Conservation (phyloP, 2,888 invertebrate species). For the Agriotes lineatus region DNA sequence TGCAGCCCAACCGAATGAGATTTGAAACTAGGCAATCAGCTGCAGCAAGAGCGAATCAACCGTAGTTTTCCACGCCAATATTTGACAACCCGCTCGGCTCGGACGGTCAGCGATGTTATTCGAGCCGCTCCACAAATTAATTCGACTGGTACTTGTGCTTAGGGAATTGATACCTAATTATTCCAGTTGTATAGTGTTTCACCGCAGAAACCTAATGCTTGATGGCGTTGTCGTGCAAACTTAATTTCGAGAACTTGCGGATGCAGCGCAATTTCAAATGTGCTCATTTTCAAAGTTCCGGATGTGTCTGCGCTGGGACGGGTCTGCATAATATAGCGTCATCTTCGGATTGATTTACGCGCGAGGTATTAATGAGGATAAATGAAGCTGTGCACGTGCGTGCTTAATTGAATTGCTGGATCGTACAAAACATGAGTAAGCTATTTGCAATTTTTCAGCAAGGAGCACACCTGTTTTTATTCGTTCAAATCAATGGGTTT, state of each 20-base stretch:
- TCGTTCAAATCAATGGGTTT: too few relatives aligned
- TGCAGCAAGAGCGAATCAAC: too few relatives aligned
- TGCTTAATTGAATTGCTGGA: too few relatives aligned
- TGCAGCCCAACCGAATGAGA: too few relatives aligned
- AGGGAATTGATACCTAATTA: slow-evolving; percentile 35
- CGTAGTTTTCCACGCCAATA: too few relatives aligned
- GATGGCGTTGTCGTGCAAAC: slow-evolving; percentile 14
- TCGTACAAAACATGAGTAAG: too few relatives aligned
- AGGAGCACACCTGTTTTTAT: too few relatives aligned
- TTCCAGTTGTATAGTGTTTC: slow-evolving; percentile 27
- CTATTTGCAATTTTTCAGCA: too few relatives aligned
- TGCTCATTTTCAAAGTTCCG: background rate
- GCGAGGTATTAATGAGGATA: slow-evolving; percentile 10
- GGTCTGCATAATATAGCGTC: background rate
- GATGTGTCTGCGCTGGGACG: background rate
- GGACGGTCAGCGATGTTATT: too few relatives aligned
- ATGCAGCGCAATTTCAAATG: background rate
- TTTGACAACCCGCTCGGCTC: too few relatives aligned
- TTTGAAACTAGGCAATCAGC: too few relatives aligned
- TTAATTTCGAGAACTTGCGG: slow-evolving; percentile 16
- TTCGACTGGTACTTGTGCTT: slow-evolving; percentile 11
- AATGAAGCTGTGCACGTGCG: too few relatives aligned
- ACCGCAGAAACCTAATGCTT: slow-evolving; percentile 30
- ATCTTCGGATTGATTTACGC: slow-evolving; percentile 14
- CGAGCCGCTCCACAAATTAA: slow-evolving; percentile 18